Base-by-base conservation (phyloP, 2,113 vertebrate genomes). In the Aramus guarauna region DNA sequence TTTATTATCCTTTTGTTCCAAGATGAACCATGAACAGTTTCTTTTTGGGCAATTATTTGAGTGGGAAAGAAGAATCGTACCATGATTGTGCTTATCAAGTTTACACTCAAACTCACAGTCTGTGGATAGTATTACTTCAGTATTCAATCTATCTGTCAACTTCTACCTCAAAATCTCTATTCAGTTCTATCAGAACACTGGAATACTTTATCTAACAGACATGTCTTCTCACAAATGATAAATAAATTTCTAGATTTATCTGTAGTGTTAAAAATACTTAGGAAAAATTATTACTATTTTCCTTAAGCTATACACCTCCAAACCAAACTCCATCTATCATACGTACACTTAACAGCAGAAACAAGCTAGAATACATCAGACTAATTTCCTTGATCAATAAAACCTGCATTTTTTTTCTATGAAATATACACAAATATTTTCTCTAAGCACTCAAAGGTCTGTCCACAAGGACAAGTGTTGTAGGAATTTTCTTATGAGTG, bases 11-110 rank as follows among this genome's bases (percentile, higher is more conserved):
- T 77, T 73, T 41, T 55, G 23, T 63, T 92, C 60, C 45, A 97
- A 83, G 52, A 67, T 74, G 15, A 93, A 58, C 50, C 80, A 96
- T 68, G 74, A 96, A 92, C n/a, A 79, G 56, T 41, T 94, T 90
- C n/a, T 89, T 83, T 43, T 87, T 66, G 66, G 59, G 55, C 45
- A 89, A 80, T 52, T 56, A 89, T 64, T 68, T 37, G 76, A 47
- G 45, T 26, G 47, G 85, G 24, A 34, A 72, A 37, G 43, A 21
- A 73, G 6, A 67, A n/a, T 22, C 3, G 2, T 9, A 23, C 2
- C 4, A 48, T 12, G 23, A 16, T 48, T 4, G 3, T 19, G 27
- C 50, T 83, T 68, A 73, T 3, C 55, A 64, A 55, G 32, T 8
- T 55, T 39, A 43, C 21, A 53, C n/a, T 81, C 15, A 66, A 47